phyloP scores from a whole-genome alignment of 2,797 vertebrate species.

The Phoebastria nigripes region DNA sequence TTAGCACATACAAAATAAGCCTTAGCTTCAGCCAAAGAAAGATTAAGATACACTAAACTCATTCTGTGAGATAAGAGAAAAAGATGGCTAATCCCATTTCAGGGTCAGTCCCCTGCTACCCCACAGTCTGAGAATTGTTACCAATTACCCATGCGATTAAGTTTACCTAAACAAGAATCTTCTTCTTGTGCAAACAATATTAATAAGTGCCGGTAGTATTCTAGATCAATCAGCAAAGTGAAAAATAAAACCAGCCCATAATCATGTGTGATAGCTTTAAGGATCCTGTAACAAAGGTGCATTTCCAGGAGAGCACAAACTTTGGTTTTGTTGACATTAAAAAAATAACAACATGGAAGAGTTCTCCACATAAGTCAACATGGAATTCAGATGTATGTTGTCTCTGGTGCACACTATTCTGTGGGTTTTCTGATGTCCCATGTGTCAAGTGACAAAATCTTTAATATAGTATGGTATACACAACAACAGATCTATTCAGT shows the following conservation, averaged over 20 bases:
- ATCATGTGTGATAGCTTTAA: not conserved
- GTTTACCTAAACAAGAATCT: not conserved
- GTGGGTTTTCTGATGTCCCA: not conserved
- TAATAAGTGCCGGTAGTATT: not conserved
- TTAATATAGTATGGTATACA: not conserved
- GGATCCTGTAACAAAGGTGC: not conserved
- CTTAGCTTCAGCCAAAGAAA: not conserved
- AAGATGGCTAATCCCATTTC: not conserved
- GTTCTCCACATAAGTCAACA: not conserved
- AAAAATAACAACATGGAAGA: not conserved
- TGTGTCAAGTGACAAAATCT: not conserved
- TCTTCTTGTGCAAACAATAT: accelerated
- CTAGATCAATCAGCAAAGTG: not conserved
- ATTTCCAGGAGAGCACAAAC: not conserved
- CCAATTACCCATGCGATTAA: not conserved
- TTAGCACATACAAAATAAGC: not conserved
- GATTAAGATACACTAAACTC: not conserved
- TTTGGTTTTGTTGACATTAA: not conserved
- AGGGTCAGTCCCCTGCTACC: not conserved
- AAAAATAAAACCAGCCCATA: not conserved
- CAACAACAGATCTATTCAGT: not conserved
- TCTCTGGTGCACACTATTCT: not conserved
- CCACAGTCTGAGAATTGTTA: not conserved
- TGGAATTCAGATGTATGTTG: accelerated
- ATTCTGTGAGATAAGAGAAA: not conserved